phyloP scores from a whole-genome alignment of 2,113 vertebrate genomes.

The Oryctolagus cuniculus region DNA sequence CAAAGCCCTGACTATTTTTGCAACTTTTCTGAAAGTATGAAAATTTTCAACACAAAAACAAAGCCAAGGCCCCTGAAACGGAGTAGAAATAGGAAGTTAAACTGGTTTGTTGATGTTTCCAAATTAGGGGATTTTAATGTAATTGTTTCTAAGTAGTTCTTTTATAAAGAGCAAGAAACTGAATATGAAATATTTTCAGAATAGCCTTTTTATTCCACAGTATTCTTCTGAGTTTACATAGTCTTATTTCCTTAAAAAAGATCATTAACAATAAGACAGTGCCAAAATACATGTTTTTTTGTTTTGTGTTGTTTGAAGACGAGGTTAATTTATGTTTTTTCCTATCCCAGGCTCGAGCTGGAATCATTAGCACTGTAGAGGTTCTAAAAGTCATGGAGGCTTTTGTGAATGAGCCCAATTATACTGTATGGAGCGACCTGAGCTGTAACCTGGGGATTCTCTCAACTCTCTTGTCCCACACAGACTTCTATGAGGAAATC shows the following conservation, averaged over 20 bases:
- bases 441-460: conserved; percentile 98
- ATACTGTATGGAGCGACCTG: conserved; percentile 99
- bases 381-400: conserved; percentile 99
- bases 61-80: conserved; percentile 54
- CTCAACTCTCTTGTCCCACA: conserved; percentile 97
- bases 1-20: conserved; percentile 58
- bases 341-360: conserved; percentile 94
- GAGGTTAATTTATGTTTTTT: conserved; percentile 82
- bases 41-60: conserved; percentile 56
- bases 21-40: conserved; percentile 67
- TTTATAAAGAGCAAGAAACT: conserved; percentile 55
- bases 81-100: conserved; percentile 57
- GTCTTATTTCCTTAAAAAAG: conserved; percentile 50
- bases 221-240: conserved; percentile 44
- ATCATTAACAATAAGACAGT: conserved; percentile 53
- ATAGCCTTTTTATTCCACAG: conserved; percentile 52
- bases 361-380: conserved; percentile 98
- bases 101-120: background rate
- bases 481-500: conserved; percentile 97
- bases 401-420: conserved; percentile 99
- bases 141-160: conserved; percentile 41
- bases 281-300: conserved; percentile 56
- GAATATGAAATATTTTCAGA: conserved; percentile 31
- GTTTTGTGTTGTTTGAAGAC: conserved; percentile 37
- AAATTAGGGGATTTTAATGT: conserved; percentile 22